phyloP scores from a whole-genome alignment of 2,113 vertebrate genomes.

The Microcebus griseorufus region DNA sequence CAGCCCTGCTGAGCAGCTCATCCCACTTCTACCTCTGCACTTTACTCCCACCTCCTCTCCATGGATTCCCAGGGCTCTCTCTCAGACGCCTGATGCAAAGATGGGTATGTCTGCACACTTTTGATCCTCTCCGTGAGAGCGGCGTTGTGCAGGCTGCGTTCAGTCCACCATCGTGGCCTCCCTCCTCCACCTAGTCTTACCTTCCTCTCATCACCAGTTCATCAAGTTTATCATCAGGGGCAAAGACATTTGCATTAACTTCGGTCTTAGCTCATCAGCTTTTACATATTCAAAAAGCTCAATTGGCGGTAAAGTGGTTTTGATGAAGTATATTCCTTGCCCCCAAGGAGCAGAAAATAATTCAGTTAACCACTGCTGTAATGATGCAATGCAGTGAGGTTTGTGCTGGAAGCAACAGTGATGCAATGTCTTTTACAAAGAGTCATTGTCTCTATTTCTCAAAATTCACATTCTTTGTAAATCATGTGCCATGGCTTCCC shows the following conservation, averaged over 20 bases:
- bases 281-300: slow-evolving; percentile 2
- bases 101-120: too few relatives aligned
- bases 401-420: background rate
- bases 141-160: too few relatives aligned
- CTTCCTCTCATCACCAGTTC: background rate
- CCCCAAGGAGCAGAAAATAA: background rate
- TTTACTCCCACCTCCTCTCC: too few relatives aligned
- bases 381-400: background rate
- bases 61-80: too few relatives aligned
- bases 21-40: too few relatives aligned
- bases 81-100: too few relatives aligned
- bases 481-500: background rate
- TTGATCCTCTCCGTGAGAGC: too few relatives aligned
- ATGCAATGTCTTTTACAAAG: background rate
- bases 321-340: background rate
- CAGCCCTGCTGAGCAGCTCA: too few relatives aligned
- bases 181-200: background rate
- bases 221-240: background rate
- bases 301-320: background rate
- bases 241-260: background rate
- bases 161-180: too few relatives aligned
- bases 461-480: background rate
- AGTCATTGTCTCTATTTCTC: background rate
- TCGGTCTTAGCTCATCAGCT: background rate
- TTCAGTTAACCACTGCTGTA: background rate